Evolutionary conservation across 2,113 vertebrate species (phyloP).

Genomic region (Hymenochirus boettgeri): DNA sequence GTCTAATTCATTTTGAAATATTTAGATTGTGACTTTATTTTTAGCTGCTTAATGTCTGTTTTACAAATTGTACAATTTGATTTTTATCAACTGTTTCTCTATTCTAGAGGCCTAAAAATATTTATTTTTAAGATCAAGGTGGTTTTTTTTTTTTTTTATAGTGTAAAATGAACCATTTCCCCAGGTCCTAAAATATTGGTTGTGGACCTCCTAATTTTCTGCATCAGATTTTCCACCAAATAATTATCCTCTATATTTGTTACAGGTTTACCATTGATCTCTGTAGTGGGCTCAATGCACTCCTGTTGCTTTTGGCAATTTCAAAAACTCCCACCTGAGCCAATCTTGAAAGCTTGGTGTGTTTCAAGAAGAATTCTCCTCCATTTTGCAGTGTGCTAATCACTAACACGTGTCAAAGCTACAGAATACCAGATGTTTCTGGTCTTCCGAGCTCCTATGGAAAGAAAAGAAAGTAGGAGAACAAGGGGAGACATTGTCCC

Average conservation of each 20-base stretch:
- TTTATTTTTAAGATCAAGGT: no score
- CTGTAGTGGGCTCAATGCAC: not conserved
- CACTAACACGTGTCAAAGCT: constrained; percentile 30
- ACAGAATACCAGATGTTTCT: constrained; percentile 31
- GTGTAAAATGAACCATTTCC: no score
- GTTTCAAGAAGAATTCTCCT: constrained; percentile 15
- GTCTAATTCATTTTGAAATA: no score
- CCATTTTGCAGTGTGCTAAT: constrained; percentile 30
- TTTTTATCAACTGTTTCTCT: no score
- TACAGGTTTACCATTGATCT: not conserved
- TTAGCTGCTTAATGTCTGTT: no score
- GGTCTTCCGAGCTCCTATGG: constrained; percentile 3
- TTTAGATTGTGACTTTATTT: no score
- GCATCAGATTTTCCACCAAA: not conserved
- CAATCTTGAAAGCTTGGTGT: not conserved
- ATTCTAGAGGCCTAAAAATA: no score
- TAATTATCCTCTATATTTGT: not conserved
- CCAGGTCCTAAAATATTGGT: no score
- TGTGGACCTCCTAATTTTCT: not conserved
- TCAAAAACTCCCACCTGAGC: constrained; percentile 33
- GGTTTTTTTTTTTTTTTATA: no score
- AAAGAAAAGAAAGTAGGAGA: constrained; percentile 4
- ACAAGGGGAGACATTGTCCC: constrained; percentile 35
- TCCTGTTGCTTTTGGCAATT: constrained; percentile 17
- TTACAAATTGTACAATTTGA: no score